A percentile compares a stretch with the other conserved stretches of the same genome.
phyloP scores from a whole-genome alignment of 2,113 vertebrate genomes.

The Lichenostomus cassidix region DNA sequence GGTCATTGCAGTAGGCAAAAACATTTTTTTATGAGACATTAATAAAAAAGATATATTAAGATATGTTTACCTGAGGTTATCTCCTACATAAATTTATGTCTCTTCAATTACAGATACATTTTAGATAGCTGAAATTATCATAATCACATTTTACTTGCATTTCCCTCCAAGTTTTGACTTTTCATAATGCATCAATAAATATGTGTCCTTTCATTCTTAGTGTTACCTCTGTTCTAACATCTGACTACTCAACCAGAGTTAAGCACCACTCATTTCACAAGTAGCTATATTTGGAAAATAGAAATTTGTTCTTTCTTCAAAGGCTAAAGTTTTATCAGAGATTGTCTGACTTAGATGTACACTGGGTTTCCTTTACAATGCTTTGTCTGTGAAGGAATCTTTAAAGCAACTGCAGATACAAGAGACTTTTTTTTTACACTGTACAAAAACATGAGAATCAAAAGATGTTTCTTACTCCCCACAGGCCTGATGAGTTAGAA shows the following conservation, averaged over 20 bases:
- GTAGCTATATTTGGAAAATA: background rate
- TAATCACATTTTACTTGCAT: background rate
- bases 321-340: background rate
- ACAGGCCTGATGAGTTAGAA: background rate
- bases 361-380: background rate
- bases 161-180: background rate
- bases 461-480: background rate
- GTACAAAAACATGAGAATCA: background rate
- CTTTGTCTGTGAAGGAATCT: background rate
- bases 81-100: background rate
- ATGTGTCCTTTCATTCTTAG: background rate
- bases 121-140: background rate
- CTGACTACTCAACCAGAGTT: background rate
- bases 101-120: background rate
- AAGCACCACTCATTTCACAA: background rate
- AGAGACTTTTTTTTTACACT: background rate
- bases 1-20: background rate
- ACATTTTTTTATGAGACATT: background rate
- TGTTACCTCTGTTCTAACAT: background rate
- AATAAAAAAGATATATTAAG: background rate
- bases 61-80: background rate
- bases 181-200: background rate
- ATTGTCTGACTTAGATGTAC: background rate
- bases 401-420: background rate
- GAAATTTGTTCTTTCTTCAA: background rate